These are phyloP conservation scores for Drosophila mercatorum DNA, from an alignment of 2,888 invertebrate genomes.

Conservation along the genomic window DNA sequence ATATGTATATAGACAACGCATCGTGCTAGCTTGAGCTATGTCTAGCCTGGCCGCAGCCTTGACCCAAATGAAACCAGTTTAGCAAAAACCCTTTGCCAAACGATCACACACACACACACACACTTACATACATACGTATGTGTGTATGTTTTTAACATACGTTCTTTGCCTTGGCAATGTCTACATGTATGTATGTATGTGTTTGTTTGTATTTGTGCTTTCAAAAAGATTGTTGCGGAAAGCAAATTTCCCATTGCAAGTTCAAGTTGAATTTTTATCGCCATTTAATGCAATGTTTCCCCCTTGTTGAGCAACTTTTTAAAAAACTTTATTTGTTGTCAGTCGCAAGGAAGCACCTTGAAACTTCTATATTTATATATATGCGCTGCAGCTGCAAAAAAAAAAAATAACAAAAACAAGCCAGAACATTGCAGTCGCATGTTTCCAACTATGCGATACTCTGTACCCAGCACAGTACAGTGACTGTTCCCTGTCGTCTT, in stretches of 20 bases:
- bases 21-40: slow-evolving; percentile 49
- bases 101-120: slow-evolving; percentile 4
- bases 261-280: slow-evolving; percentile 74
- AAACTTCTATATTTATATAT: slow-evolving; percentile 77
- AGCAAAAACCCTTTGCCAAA: slow-evolving; percentile 69
- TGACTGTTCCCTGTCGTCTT: not conserved
- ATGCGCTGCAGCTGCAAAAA: slow-evolving; percentile 50
- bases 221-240: slow-evolving; percentile 63
- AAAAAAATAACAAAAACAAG: slow-evolving; percentile 13
- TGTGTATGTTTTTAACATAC: slow-evolving; percentile 25
- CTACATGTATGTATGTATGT: not conserved
- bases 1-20: slow-evolving; percentile 18
- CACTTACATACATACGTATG: not conserved
- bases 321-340: slow-evolving; percentile 48
- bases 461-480: not conserved
- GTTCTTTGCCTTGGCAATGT: slow-evolving; percentile 74
- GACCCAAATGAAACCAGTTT: slow-evolving; percentile 80
- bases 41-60: slow-evolving; percentile 71
- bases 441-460: not conserved
- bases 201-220: slow-evolving; percentile 47
- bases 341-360: slow-evolving; percentile 82
- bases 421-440: slow-evolving; percentile 7
- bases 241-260: slow-evolving; percentile 73
- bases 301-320: slow-evolving; percentile 69
- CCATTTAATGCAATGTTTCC: slow-evolving; percentile 64